These are phyloP conservation scores for Linnaemya vulpina DNA, from an alignment of 2,888 invertebrate species.

Conservation along the genomic window DNA sequence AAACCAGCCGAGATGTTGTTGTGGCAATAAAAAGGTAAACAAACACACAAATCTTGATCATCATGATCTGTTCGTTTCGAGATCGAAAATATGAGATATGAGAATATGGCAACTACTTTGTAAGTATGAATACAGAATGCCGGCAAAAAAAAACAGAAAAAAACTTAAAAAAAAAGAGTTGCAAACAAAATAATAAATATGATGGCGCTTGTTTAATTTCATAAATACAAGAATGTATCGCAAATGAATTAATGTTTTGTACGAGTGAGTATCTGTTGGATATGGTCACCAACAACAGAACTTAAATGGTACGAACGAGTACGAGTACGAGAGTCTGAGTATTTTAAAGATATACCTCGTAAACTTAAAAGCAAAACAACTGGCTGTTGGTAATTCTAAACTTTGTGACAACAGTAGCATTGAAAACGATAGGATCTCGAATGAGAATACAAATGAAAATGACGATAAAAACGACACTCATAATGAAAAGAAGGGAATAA, in stretches of 20 bases:
- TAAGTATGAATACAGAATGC: conserved; percentile 9
- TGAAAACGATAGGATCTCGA: conserved; percentile 51
- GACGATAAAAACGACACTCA: conserved; percentile 6
- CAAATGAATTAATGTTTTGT: conserved; percentile 23
- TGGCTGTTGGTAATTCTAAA: conserved; percentile 64
- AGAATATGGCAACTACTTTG: conserved; percentile 30
- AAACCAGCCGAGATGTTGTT: too few species aligned
- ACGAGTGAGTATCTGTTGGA: background rate
- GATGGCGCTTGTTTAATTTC: conserved; percentile 69
- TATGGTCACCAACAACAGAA: conserved; percentile 21
- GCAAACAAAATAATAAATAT: conserved; percentile 48
- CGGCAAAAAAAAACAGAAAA: background rate
- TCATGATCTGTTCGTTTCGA: conserved; percentile 30
- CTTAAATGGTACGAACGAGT: conserved; percentile 4
- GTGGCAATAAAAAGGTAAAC: background rate
- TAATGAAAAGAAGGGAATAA: background rate
- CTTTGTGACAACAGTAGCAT: conserved; percentile 66
- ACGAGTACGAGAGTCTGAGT: too few species aligned
- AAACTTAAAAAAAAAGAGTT: background rate
- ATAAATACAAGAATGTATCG: conserved; percentile 33
- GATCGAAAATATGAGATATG: conserved; percentile 35
- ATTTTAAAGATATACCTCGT: conserved; percentile 44
- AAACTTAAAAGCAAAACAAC: conserved; percentile 39
- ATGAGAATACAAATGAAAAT: conserved; percentile 17
- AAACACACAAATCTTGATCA: conserved; percentile 40